A percentile compares a stretch with the other conserved stretches of the same genome.
Evolutionary conservation across 2,888 invertebrate genomes (phyloP).

Genomic region (Caenorhabditis drosophilae): DNA sequence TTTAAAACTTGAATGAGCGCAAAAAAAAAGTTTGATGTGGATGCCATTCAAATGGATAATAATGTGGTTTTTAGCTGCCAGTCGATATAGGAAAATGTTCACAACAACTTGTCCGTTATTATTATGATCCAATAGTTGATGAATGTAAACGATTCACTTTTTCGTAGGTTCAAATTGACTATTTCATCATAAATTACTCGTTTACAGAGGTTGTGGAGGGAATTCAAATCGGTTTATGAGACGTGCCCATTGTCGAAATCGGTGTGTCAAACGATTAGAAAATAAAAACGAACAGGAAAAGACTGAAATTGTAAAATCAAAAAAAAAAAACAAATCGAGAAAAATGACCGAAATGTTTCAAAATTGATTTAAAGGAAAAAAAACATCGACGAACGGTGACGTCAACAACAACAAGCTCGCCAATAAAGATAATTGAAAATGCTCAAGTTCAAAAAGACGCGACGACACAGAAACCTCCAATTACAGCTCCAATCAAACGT

Average conservation of each 20-base stretch:
- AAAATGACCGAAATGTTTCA: neutral
- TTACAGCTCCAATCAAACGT: conserved; percentile 8
- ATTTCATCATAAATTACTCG: neutral
- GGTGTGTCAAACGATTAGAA: conserved; percentile 39
- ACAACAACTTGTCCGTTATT: conserved; percentile 60
- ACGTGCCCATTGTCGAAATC: conserved; percentile 49
- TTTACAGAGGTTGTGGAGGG: conserved; percentile 55
- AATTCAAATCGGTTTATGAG: conserved; percentile 56
- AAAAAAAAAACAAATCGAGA: neutral
- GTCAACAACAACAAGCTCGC: conserved; percentile 14
- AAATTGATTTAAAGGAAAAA: too few relatives aligned
- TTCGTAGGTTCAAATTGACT: conserved; percentile 42
- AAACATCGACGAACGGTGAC: conserved; percentile 34
- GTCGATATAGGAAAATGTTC: conserved; percentile 58
- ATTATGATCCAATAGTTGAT: conserved; percentile 54
- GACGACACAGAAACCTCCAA: conserved; percentile 2
- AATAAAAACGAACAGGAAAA: conserved; percentile 4
- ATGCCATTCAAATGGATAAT: neutral
- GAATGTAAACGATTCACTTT: conserved; percentile 62
- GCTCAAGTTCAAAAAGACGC: too few relatives aligned
- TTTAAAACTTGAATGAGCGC: too few relatives aligned
- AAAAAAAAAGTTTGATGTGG: too few relatives aligned
- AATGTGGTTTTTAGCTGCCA: conserved; percentile 45
- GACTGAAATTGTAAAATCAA: conserved; percentile 1
- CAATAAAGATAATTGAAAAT: too few relatives aligned